Evolutionary conservation across 92 coral and sea anemone species (phyloP).

Genomic region (Plumapathes pennacea): DNA sequence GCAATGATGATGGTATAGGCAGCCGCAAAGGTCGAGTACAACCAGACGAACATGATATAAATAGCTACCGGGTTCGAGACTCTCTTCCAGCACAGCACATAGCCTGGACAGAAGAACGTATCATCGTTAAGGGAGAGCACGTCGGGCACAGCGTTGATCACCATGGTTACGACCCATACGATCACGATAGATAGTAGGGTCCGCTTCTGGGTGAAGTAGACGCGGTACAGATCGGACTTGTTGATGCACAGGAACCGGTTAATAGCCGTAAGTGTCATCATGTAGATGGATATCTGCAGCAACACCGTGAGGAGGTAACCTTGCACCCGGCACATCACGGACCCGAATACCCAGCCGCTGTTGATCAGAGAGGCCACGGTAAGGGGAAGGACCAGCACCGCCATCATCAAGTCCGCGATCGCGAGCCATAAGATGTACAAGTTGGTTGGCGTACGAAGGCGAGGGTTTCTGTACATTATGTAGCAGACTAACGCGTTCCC

Average conservation of each 20-base stretch:
- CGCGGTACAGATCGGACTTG: constrained; percentile 9
- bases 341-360: constrained; percentile 25
- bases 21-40: constrained; percentile 22
- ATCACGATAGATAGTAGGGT: constrained; percentile 6
- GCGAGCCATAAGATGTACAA: constrained; percentile 23
- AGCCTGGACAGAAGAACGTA: constrained; percentile 40
- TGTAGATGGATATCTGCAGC: constrained; percentile 26
- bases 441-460: constrained; percentile 21
- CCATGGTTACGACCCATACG: constrained; percentile 10
- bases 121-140: constrained; percentile 31
- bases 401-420: constrained; percentile 24
- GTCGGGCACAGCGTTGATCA: constrained; percentile 24
- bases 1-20: constrained; percentile 19
- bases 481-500: constrained; percentile 25
- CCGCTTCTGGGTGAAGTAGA: constrained; percentile 16
- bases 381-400: constrained; percentile 21
- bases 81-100: constrained; percentile 37
- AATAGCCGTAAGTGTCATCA: constrained; percentile 38
- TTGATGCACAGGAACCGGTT: constrained; percentile 35
- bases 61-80: constrained; percentile 27
- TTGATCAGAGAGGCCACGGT: constrained; percentile 22
- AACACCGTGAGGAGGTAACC: constrained; percentile 25
- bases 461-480: constrained; percentile 17
- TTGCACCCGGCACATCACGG: constrained; percentile 20
- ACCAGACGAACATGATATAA: constrained; percentile 29